Evolutionary conservation across 1,140 invertebrate genomes (phyloP).

Genomic region (Ceratina calcarata): DNA sequence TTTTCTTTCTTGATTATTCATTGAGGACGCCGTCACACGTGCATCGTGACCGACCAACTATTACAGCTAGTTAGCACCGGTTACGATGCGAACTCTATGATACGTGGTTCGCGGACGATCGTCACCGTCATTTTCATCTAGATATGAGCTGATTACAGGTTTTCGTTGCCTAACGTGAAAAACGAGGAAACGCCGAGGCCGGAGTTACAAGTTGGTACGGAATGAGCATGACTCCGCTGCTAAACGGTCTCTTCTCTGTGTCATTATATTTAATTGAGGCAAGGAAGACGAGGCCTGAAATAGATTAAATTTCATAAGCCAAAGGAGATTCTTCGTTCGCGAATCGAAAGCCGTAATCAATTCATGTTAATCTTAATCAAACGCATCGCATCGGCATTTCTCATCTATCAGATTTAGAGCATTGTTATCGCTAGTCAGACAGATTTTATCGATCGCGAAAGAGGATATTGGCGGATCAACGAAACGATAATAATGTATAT

Average conservation of each 20-base stretch:
- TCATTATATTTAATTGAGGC: not conserved
- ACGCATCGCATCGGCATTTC: slow-evolving; percentile 10
- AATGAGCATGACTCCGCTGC: no score
- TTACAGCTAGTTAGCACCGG: not conserved
- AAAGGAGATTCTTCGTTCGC: not conserved
- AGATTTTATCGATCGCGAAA: slow-evolving; percentile 20
- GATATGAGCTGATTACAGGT: slow-evolving; percentile 30
- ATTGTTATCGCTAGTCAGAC: slow-evolving; percentile 31
- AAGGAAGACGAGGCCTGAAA: not conserved
- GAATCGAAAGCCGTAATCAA: slow-evolving; percentile 25
- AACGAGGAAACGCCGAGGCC: not conserved
- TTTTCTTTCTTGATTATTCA: slow-evolving; percentile 20
- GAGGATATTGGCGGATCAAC: slow-evolving; percentile 19
- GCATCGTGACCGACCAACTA: slow-evolving; percentile 1
- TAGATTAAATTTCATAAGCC: no score
- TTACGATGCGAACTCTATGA: not conserved
- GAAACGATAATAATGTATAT: slow-evolving; percentile 17
- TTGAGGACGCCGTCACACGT: not conserved
- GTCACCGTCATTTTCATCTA: not conserved
- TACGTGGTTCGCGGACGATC: not conserved
- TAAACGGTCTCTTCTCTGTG: no score
- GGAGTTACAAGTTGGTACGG: not conserved
- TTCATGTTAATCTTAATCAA: slow-evolving; percentile 32
- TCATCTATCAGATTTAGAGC: slow-evolving; percentile 11
- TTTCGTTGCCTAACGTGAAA: slow-evolving; percentile 6